phyloP scores from a whole-genome alignment of 2,113 vertebrate genomes.

The Bubalus kerabau region DNA sequence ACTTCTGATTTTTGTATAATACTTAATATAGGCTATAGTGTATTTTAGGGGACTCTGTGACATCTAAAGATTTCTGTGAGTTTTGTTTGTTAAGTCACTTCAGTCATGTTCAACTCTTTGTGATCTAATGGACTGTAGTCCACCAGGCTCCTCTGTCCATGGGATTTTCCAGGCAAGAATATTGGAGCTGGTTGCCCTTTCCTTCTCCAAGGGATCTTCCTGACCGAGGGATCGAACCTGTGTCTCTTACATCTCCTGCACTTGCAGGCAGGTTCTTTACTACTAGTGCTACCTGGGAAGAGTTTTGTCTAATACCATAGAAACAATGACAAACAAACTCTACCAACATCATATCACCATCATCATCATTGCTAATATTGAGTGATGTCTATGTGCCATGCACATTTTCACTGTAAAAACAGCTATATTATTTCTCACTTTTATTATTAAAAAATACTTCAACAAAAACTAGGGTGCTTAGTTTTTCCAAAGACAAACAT shows the following conservation, averaged over 20 bases:
- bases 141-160: neutral
- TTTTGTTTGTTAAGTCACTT: neutral
- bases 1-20: neutral
- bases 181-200: neutral
- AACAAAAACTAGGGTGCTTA: neutral
- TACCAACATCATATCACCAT: neutral
- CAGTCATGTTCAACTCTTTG: neutral
- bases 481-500: neutral
- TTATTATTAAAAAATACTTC: neutral
- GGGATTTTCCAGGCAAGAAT: neutral
- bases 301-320: neutral
- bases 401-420: neutral
- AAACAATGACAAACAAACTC: neutral
- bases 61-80: neutral
- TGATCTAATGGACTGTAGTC: neutral
- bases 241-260: neutral
- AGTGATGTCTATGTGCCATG: neutral
- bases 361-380: neutral
- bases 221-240: rapidly evolving
- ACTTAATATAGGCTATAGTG: neutral
- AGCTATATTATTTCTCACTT: neutral
- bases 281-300: neutral
- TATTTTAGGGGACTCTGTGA: neutral
- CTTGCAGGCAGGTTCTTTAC: neutral
- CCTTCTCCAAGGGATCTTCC: neutral